Percentiles rank a stretch among this genome's conserved stretches.
Conservation (phyloP, 2,888 invertebrate genomes). For the Stramonita haemastoma region DNA sequence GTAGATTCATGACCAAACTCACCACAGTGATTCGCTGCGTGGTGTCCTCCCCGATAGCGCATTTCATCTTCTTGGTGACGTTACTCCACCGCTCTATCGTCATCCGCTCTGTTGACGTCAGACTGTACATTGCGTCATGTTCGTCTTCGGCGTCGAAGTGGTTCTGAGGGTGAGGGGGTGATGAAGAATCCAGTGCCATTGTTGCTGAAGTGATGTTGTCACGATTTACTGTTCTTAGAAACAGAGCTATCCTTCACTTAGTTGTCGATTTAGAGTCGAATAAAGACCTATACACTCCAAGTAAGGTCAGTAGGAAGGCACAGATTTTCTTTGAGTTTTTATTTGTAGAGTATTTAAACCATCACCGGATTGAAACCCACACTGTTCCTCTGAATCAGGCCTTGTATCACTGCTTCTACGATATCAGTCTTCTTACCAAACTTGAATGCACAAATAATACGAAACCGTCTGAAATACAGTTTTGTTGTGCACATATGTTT, state of each 20-base stretch:
- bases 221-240: not conserved
- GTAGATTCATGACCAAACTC: not conserved
- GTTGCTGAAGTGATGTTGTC: too few relatives aligned
- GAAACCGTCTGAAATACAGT: too few relatives aligned
- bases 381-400: too few relatives aligned
- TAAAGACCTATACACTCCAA: not conserved
- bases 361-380: too few relatives aligned
- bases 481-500: too few relatives aligned
- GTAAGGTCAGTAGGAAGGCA: too few relatives aligned
- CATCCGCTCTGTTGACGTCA: not conserved
- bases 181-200: not conserved
- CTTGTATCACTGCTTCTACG: too few relatives aligned
- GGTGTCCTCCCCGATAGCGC: slow-evolving; percentile 15
- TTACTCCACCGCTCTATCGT: not conserved
- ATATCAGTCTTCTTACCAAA: too few relatives aligned
- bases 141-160: not conserved
- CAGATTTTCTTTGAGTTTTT: too few relatives aligned
- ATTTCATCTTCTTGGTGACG: not conserved
- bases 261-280: not conserved
- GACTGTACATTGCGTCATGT: not conserved
- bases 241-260: not conserved
- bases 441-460: too few relatives aligned
- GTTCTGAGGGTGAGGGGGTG: not conserved
- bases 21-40: slow-evolving; percentile 20
- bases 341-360: too few relatives aligned